A percentile compares a stretch with the other conserved stretches of the same genome.
These are phyloP conservation scores for Drosophila affinis DNA, from an alignment of 2,888 invertebrate species.

Conservation along the genomic window DNA sequence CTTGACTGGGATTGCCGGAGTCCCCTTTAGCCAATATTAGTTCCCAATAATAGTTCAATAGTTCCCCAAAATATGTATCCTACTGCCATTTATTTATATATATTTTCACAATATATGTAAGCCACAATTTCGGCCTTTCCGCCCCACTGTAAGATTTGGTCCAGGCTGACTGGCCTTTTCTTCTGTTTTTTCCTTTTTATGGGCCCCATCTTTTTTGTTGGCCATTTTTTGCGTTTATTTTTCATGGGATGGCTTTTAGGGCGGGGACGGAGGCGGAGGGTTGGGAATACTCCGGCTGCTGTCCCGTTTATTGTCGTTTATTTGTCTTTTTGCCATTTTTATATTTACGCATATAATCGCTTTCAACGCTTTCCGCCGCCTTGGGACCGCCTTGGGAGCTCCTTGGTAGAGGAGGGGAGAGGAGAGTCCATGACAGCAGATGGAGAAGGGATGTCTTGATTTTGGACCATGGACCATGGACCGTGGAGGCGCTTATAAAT, in stretches of 20 bases:
- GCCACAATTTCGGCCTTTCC: too few species aligned
- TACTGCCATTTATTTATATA: too few species aligned
- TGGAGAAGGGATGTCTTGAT: slow-evolving; percentile 35
- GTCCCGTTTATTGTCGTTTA: slow-evolving; percentile 74
- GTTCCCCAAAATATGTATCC: too few species aligned
- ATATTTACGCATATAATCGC: slow-evolving; percentile 80
- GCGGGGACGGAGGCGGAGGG: slow-evolving; percentile 7
- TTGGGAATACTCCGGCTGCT: slow-evolving; percentile 44
- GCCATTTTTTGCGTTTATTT: slow-evolving; percentile 46
- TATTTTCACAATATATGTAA: too few species aligned
- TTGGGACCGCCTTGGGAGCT: slow-evolving; percentile 52
- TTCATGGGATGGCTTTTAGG: slow-evolving; percentile 1
- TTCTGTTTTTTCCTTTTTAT: slow-evolving; percentile 61
- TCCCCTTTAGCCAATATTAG: too few species aligned
- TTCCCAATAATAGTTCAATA: too few species aligned
- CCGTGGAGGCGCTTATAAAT: slow-evolving; percentile 69
- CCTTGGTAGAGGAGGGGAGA: background rate
- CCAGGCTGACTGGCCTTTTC: slow-evolving; percentile 44
- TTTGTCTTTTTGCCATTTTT: slow-evolving; percentile 79
- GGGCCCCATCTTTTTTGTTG: slow-evolving; percentile 59
- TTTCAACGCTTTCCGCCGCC: slow-evolving; percentile 66
- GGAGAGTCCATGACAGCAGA: background rate
- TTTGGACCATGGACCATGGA: slow-evolving; percentile 7
- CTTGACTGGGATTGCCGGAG: too few species aligned
- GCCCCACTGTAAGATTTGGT: slow-evolving; percentile 37